phyloP scores from a whole-genome alignment of 1,140 invertebrate genomes.

The Pomacea maculata region DNA sequence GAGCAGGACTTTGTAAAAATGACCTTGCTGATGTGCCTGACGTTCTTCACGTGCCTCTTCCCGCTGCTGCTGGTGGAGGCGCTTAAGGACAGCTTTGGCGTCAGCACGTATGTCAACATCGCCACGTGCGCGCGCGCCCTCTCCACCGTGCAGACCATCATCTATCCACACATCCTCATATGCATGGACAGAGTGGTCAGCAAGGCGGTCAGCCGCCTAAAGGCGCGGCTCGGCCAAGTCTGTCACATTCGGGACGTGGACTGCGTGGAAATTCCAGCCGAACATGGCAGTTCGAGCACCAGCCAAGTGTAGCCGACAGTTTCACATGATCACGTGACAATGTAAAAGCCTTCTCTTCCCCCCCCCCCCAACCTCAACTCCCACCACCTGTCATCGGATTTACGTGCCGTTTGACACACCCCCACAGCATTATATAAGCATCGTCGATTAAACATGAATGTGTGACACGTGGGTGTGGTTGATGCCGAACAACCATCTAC shows the following conservation, averaged over 20 bases:
- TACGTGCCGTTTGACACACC: not conserved
- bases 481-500: too few relatives aligned
- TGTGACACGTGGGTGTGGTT: too few relatives aligned
- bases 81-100: constrained; percentile 34
- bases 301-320: constrained; percentile 28
- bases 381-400: not conserved
- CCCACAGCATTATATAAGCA: too few relatives aligned
- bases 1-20: constrained; percentile 35
- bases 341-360: not conserved
- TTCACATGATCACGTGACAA: not conserved
- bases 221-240: constrained; percentile 23
- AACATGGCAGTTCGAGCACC: constrained; percentile 28
- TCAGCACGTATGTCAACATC: constrained; percentile 46
- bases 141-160: constrained; percentile 51
- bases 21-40: constrained; percentile 43
- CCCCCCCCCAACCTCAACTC: not conserved
- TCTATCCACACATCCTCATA: constrained; percentile 54
- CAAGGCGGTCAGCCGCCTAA: constrained; percentile 42
- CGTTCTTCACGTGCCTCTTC: constrained; percentile 47
- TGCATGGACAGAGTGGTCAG: constrained; percentile 47
- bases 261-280: not conserved
- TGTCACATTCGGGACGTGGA: constrained; percentile 19
- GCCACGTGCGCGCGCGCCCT: constrained; percentile 52
- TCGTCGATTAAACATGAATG: not conserved
- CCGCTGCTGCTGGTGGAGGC: constrained; percentile 50